Evolutionary conservation across 2,797 vertebrate genomes (phyloP).

Genomic region (Gymnodraco acuticeps): DNA sequence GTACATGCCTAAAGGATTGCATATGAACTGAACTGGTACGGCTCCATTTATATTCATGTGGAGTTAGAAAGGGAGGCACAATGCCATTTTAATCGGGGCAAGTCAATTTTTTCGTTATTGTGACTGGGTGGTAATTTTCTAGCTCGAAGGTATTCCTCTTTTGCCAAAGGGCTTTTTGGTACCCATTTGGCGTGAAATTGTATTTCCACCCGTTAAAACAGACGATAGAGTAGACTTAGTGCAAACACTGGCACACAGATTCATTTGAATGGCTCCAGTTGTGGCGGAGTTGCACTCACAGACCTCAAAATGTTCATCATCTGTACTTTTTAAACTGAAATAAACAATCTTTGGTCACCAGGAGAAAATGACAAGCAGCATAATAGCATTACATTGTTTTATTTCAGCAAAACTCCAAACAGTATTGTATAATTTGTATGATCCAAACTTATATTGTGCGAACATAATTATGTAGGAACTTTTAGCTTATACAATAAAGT

Average conservation of each 20-base stretch:
- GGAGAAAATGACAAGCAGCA: not conserved
- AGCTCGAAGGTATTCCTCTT: conserved; percentile 39
- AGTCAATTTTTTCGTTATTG: conserved; percentile 30
- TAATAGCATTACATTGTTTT: not conserved
- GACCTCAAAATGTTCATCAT: conserved; percentile 12
- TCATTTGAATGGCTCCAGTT: conserved; percentile 33
- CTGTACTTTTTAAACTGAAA: conserved; percentile 19
- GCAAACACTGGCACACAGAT: conserved; percentile 37
- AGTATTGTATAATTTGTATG: not conserved
- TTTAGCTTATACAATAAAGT: not conserved
- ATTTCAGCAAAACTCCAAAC: conserved; percentile 1
- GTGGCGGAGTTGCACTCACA: conserved; percentile 19
- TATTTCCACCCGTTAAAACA: conserved; percentile 53
- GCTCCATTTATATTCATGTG: conserved; percentile 22
- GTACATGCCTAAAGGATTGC: conserved; percentile 24
- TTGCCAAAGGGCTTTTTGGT: conserved; percentile 49
- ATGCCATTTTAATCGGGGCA: conserved; percentile 32
- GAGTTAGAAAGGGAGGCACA: conserved; percentile 29
- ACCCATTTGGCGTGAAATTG: conserved; percentile 49
- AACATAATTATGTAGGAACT: not conserved
- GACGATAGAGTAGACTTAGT: conserved; percentile 9
- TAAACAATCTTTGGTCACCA: not conserved
- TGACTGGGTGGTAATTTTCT: conserved; percentile 40
- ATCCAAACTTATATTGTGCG: not conserved
- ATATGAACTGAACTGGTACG: not conserved